Percentiles rank a stretch among this genome's conserved stretches.
phyloP scores from a whole-genome alignment of 2,113 vertebrate species.

The Saccopteryx leptura region DNA sequence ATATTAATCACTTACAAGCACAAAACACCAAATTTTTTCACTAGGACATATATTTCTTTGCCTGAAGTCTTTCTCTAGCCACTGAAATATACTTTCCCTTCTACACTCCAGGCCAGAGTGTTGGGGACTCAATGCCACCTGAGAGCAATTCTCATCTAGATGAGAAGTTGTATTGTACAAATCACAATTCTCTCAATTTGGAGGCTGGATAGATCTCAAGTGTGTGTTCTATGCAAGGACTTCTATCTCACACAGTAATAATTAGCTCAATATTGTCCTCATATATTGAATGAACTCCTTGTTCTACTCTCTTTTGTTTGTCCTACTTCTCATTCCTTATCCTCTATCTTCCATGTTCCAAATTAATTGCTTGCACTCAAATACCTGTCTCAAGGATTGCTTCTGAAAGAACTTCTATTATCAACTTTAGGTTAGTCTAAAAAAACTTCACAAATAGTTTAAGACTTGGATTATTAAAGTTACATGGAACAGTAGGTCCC shows the following conservation, averaged over 20 bases:
- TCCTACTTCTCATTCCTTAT: background rate
- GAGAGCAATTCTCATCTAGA: background rate
- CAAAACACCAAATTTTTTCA: background rate
- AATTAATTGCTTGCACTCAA: background rate
- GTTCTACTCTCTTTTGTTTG: background rate
- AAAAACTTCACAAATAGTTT: background rate
- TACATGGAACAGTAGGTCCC: background rate
- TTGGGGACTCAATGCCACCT: background rate
- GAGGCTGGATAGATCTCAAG: background rate
- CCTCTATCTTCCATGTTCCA: background rate
- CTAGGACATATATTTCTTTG: background rate
- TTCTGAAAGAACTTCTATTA: background rate
- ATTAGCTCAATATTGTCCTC: background rate
- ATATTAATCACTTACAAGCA: background rate
- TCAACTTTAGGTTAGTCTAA: background rate
- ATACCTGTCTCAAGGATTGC: background rate
- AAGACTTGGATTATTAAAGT: background rate
- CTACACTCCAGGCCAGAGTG: background rate
- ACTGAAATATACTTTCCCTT: background rate
- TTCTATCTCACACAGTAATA: background rate
- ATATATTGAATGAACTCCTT: background rate
- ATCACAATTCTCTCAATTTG: background rate
- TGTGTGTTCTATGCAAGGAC: too few species aligned
- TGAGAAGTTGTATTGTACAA: background rate
- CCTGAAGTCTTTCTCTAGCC: background rate